A percentile compares a stretch with the other conserved stretches of the same genome.
phyloP scores from a whole-genome alignment of 2,113 vertebrate genomes.

The Delphinus delphis region DNA sequence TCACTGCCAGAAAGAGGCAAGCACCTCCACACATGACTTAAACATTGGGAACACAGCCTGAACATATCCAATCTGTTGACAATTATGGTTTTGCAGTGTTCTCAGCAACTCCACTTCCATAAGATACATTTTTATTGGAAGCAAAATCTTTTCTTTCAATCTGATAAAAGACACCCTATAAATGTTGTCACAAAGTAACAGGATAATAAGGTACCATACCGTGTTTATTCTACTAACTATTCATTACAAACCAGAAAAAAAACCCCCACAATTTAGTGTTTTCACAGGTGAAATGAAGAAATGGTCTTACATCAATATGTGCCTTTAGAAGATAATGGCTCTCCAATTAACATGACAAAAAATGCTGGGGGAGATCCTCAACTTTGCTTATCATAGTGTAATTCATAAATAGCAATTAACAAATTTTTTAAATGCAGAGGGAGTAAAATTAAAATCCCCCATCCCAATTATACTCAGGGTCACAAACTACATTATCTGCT shows the following conservation, averaged over 20 bases:
- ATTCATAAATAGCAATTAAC: slow-evolving; percentile 59
- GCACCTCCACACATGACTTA: background rate
- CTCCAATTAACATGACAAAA: slow-evolving; percentile 56
- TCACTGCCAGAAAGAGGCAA: background rate
- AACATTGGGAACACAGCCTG: background rate
- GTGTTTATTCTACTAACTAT: slow-evolving; percentile 78
- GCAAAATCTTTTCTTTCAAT: slow-evolving; percentile 67
- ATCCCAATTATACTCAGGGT: background rate
- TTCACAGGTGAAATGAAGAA: slow-evolving; percentile 75
- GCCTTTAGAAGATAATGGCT: slow-evolving; percentile 56
- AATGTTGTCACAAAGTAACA: slow-evolving; percentile 79
- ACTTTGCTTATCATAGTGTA: slow-evolving; percentile 32
- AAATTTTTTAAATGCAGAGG: slow-evolving; percentile 64
- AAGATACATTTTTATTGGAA: slow-evolving; percentile 63
- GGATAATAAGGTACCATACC: slow-evolving; percentile 77
- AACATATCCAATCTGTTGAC: slow-evolving; percentile 38
- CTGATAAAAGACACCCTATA: slow-evolving; percentile 63
- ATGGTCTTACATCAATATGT: slow-evolving; percentile 69
- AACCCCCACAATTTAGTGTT: slow-evolving; percentile 46
- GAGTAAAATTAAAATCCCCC: slow-evolving; percentile 46
- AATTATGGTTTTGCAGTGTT: background rate
- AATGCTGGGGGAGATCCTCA: background rate
- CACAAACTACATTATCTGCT: slow-evolving; percentile 71
- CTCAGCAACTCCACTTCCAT: slow-evolving; percentile 37
- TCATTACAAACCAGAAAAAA: slow-evolving; percentile 76